Conservation (phyloP, 2,888 invertebrate species). For the Cheilosia variabilis region DNA sequence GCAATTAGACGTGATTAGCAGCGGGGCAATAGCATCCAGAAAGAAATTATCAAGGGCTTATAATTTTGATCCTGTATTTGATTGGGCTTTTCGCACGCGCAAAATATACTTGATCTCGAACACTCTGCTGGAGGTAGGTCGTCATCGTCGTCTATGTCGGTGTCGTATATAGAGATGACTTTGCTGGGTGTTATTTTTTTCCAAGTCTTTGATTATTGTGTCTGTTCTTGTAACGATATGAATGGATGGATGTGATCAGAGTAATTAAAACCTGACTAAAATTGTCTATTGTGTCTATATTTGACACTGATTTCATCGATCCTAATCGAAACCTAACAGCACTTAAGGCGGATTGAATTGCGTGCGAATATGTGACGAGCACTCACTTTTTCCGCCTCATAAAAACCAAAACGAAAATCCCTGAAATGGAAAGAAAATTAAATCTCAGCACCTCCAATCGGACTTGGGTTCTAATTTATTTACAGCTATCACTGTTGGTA, state of each 20-base stretch:
- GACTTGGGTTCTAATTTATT: constrained; percentile 33
- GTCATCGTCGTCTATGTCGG: no score
- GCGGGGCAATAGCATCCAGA: constrained; percentile 42
- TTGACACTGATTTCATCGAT: neutral
- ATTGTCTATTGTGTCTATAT: no score
- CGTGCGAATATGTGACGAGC: constrained; percentile 36
- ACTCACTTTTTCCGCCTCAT: neutral
- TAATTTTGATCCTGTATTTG: constrained; percentile 31
- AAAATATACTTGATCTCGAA: neutral
- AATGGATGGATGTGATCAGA: neutral
- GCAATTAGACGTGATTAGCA: constrained; percentile 68
- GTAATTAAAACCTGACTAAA: no score
- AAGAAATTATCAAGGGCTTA: constrained; percentile 37
- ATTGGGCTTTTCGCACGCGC: constrained; percentile 5
- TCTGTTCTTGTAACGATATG: neutral
- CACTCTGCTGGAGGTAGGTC: neutral
- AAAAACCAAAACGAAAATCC: neutral
- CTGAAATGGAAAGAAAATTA: constrained; percentile 40
- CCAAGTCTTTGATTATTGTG: constrained; percentile 19
- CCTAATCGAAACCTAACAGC: neutral
- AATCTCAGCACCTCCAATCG: constrained; percentile 36
- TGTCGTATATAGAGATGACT: no score
- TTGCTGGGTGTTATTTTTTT: neutral
- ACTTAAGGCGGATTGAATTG: constrained; percentile 43
- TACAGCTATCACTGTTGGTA: constrained; percentile 31